Conservation (phyloP, 2,113 vertebrate genomes). For the Chloroceryle aenea region DNA sequence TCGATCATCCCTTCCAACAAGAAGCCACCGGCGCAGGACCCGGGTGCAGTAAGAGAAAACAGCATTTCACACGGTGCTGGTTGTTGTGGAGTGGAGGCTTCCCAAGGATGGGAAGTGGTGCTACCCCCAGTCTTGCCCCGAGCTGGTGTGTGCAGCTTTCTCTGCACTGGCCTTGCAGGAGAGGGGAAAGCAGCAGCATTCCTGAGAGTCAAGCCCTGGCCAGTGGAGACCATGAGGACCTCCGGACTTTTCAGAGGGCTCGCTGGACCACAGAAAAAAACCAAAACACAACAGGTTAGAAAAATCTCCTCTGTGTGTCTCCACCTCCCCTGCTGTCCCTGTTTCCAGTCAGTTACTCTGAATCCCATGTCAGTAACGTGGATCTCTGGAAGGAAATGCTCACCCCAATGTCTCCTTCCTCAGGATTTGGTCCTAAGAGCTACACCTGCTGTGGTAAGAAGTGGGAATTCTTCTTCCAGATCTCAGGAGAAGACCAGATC, state of each 20-base stretch:
- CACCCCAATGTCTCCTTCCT: not conserved
- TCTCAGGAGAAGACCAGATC: not conserved
- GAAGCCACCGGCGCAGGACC: not conserved
- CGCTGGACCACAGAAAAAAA: not conserved
- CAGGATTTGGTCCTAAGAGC: not conserved
- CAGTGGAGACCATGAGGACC: not conserved
- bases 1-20: not conserved
- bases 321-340: not conserved
- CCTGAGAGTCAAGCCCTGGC: not conserved
- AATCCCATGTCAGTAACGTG: not conserved
- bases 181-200: not conserved
- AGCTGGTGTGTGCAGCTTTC: not conserved
- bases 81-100: not conserved
- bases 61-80: not conserved
- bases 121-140: not conserved
- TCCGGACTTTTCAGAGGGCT: not conserved
- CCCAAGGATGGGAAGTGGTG: not conserved
- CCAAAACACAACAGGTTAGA: fast-evolving
- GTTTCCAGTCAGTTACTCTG: not conserved
- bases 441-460: not conserved
- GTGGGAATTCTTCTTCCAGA: not conserved
- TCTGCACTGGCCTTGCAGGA: not conserved
- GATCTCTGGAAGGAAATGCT: not conserved
- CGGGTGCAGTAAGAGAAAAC: not conserved
- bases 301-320: not conserved